Evolutionary conservation across 2,113 vertebrate species (phyloP).

Genomic region (Zapus hudsonius): DNA sequence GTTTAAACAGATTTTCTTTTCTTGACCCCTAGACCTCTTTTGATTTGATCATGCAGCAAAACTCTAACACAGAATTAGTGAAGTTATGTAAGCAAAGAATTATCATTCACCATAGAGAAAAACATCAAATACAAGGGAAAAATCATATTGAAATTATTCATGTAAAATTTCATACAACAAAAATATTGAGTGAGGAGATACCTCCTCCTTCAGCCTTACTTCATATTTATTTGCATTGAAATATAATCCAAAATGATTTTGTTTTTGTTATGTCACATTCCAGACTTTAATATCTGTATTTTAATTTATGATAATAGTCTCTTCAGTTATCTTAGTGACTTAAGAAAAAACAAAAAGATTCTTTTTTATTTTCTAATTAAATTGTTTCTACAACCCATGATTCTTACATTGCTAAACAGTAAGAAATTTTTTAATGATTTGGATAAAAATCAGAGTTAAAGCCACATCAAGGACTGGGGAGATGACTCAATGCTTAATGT

Average conservation of each 20-base stretch:
- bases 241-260: not conserved
- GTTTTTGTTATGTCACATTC: not conserved
- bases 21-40: slow-evolving; percentile 61
- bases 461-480: not conserved
- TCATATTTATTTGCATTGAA: slow-evolving; percentile 19
- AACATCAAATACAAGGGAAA: slow-evolving; percentile 20
- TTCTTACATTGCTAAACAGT: slow-evolving; percentile 68
- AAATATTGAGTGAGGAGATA: slow-evolving; percentile 12
- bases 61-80: slow-evolving; percentile 68
- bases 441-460: slow-evolving; percentile 58
- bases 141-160: slow-evolving; percentile 62
- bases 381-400: slow-evolving; percentile 51
- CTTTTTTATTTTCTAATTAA: not conserved
- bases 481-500: not conserved
- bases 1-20: slow-evolving; percentile 74
- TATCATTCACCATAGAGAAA: slow-evolving; percentile 52
- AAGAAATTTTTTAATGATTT: slow-evolving; percentile 71
- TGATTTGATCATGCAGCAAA: slow-evolving; percentile 74
- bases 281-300: slow-evolving; percentile 8
- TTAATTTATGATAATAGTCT: slow-evolving; percentile 10
- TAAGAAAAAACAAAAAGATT: not conserved
- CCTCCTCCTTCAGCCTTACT: not conserved
- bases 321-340: slow-evolving; percentile 5
- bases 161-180: slow-evolving; percentile 24
- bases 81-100: slow-evolving; percentile 73